Conservation (phyloP, 2,797 vertebrate genomes). For the Acrocephalus scirpaceus region DNA sequence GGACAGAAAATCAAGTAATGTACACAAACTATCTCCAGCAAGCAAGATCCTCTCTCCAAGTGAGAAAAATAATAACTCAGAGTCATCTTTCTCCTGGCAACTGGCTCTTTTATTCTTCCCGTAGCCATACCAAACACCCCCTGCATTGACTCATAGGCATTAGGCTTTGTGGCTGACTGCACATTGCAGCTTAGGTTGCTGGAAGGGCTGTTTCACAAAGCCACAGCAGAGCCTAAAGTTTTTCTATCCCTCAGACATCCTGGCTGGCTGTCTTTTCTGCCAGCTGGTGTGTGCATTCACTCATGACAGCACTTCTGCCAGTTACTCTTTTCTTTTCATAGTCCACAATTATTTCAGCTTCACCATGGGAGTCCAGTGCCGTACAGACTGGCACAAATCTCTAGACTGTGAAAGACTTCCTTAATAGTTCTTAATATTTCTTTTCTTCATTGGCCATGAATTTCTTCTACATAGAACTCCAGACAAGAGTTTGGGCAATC, state of each 20-base stretch:
- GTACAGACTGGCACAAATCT: background rate
- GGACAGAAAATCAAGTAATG: rapidly evolving
- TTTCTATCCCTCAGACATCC: background rate
- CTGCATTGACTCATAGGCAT: background rate
- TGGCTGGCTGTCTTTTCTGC: background rate
- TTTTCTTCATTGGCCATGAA: background rate
- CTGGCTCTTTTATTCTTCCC: background rate
- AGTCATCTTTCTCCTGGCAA: background rate
- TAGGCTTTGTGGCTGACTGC: constrained; percentile 13
- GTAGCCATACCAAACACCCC: background rate
- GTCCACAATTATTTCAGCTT: background rate
- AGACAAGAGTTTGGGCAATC: background rate
- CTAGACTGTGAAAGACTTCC: background rate
- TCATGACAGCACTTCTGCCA: background rate
- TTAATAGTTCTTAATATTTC: background rate
- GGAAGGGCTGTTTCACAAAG: constrained; percentile 33
- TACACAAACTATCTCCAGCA: background rate
- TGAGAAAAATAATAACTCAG: background rate
- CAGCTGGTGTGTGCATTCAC: background rate
- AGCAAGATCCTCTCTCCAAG: background rate
- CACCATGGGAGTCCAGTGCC: background rate
- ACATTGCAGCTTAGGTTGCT: background rate
- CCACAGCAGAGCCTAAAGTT: background rate
- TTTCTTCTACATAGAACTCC: background rate
- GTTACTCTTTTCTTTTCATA: background rate